These are phyloP conservation scores for Coecobrya sp. DNA, from an alignment of 2,888 invertebrate genomes.

Conservation along the genomic window DNA sequence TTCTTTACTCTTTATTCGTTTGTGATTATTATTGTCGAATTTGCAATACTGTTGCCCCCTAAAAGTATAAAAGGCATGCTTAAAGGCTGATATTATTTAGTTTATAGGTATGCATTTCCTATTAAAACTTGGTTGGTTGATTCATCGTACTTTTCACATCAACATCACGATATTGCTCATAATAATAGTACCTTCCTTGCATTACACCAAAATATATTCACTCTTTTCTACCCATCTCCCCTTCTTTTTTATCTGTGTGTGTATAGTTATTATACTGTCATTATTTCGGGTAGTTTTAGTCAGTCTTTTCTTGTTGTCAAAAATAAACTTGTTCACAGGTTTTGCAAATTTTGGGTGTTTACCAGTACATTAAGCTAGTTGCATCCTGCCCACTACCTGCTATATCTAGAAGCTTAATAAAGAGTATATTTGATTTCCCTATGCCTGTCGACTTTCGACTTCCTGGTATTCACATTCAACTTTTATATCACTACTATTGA, in stretches of 20 bases:
- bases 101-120: conserved; percentile 37
- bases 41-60: conserved; percentile 66
- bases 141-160: conserved; percentile 52
- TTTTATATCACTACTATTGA: conserved; percentile 9
- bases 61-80: conserved; percentile 6
- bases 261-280: conserved; percentile 34
- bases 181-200: conserved; percentile 16
- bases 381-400: conserved; percentile 41
- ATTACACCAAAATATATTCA: not conserved
- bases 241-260: not conserved
- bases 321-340: conserved; percentile 76
- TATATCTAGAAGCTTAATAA: not conserved
- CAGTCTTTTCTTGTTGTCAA: conserved; percentile 66
- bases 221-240: not conserved
- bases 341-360: conserved; percentile 71
- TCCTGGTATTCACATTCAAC: conserved; percentile 64
- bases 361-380: conserved; percentile 32
- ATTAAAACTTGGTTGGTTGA: conserved; percentile 45
- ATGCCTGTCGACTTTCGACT: conserved; percentile 60
- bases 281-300: conserved; percentile 77
- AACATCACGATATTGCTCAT: conserved; percentile 40
- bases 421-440: conserved; percentile 10
- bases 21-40: conserved; percentile 78
- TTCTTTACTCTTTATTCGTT: too few relatives aligned
- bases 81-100: conserved; percentile 11